Evolutionary conservation across 2,797 vertebrate species (phyloP), one percentile per base, ranked within the genome.

Genomic region (Hapalemur alaotrensis): DNA sequence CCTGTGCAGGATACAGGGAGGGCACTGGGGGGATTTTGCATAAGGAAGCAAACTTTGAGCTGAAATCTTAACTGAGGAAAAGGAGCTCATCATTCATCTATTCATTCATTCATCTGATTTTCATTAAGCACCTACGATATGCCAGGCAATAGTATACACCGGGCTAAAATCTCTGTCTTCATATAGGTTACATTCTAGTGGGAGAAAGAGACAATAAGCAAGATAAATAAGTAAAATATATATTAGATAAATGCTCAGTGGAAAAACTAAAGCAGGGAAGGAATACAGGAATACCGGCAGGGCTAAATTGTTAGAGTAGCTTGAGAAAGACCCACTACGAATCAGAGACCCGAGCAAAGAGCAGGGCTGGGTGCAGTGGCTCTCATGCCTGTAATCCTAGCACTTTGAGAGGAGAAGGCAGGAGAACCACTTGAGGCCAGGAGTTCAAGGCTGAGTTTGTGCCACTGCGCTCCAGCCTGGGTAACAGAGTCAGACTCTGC

Each of bases 131-230:
- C n/a, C 69, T 95, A 18, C 25, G 73, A 0, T 54, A 61, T 22
- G 57, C 80, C 63, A 43, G 70, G 12, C 32, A 41, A 23, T 79
- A 38, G 76, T 84, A 11, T 20, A 38, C 57, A 61, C 23, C 30
- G 67, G 52, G 32, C 72, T 81, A 52, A 94, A 86, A 72, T 59
- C n/a, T 84, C 76, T 83, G 48, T 35, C 50, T 73, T 89, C 32
- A 4, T 28, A 46, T 65, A 82, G 17, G n/a, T 78, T 89, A 46
- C n/a, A 13, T 70, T 87, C 59, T 63, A 78, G 17, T 76, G 25
- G 35, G 17, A 23, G 28, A 41, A 73, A 89, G 22, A 69, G 35
- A 32, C 28, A n/a, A 38, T 30, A 76, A 57, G 32, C 38, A 87
- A 84, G 52, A 57, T 63, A 78, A 69, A 61, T 11, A 59, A 63